Evolutionary conservation across 1,140 invertebrate species (phyloP).

Genomic region (Conus ventricosus): DNA sequence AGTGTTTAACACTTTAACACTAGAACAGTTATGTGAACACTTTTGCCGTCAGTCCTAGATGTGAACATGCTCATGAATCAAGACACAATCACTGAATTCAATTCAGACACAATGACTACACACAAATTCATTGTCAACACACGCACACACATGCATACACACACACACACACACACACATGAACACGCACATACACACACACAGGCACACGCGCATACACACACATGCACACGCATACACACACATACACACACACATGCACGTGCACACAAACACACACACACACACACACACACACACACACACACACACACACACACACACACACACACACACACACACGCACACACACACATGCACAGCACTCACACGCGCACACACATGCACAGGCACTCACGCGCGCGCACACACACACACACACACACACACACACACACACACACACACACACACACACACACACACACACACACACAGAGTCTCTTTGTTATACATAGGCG

Average conservation of each 20-base stretch:
- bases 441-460: constrained; percentile 7
- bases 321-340: not conserved
- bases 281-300: constrained; percentile 70
- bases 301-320: not conserved
- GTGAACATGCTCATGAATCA: no score
- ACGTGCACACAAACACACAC: not conserved
- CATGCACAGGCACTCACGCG: not conserved
- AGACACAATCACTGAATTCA: no score
- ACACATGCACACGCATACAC: not conserved
- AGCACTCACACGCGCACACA: not conserved
- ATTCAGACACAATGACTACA: no score
- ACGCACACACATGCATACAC: no score
- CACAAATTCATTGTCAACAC: no score
- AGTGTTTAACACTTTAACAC: no score
- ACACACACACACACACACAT: not conserved
- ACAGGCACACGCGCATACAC: not conserved
- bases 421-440: no score
- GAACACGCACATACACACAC: constrained; percentile 7
- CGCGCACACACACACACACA: no score
- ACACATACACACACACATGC: not conserved
- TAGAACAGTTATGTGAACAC: no score
- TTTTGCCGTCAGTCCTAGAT: no score
- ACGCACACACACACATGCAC: constrained; percentile 12
- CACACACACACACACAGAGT: no score
- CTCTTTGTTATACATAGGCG: no score